Percentiles rank a stretch among this genome's conserved stretches.
These are phyloP conservation scores for Haemorhous mexicanus DNA, from an alignment of 2,113 vertebrate genomes.

Conservation along the genomic window DNA sequence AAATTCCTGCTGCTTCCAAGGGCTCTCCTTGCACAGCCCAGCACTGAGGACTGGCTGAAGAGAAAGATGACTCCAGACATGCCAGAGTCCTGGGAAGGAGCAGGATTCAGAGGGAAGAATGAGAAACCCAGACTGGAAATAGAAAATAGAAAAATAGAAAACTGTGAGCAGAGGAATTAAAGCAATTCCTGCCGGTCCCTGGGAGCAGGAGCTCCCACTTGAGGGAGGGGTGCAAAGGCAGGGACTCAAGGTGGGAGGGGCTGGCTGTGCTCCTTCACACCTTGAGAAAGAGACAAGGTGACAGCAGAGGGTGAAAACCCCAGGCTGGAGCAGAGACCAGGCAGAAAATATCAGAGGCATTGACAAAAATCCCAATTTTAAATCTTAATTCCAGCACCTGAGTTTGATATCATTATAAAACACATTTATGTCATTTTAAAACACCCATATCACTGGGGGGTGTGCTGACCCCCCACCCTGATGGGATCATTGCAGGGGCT, in stretches of 20 bases:
- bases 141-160: background rate
- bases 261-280: background rate
- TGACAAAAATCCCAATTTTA: background rate
- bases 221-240: background rate
- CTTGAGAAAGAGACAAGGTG: background rate
- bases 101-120: background rate
- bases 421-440: background rate
- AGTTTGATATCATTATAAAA: background rate
- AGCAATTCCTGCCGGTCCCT: background rate
- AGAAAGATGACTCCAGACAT: background rate
- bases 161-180: background rate
- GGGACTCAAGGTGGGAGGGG: background rate
- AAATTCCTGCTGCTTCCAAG: background rate
- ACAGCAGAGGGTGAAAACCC: background rate
- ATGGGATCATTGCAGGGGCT: background rate
- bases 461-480: background rate
- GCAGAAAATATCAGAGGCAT: background rate
- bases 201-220: background rate
- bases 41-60: background rate
- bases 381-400: background rate
- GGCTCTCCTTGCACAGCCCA: background rate
- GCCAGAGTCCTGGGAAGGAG: background rate
- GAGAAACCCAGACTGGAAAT: background rate
- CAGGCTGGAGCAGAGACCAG: background rate
- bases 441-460: background rate